Conservation (phyloP, 2,797 vertebrate species). For the Gouania willdenowi region DNA sequence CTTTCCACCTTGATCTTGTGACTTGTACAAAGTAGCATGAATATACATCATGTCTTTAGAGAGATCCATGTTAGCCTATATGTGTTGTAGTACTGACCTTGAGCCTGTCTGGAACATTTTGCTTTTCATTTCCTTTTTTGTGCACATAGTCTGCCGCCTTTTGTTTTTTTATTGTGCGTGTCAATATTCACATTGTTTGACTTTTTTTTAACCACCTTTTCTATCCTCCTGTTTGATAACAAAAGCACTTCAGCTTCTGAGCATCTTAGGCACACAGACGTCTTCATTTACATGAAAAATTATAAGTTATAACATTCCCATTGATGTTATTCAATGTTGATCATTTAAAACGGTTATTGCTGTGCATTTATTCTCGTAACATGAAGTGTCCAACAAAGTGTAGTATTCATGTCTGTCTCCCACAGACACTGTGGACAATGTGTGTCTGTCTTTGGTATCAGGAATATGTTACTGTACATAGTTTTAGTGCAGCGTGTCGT, state of each 20-base stretch:
- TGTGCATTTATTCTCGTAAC: not conserved
- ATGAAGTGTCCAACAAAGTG: no score
- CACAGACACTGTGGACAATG: slow-evolving; percentile 6
- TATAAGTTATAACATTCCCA: no score
- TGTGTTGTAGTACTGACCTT: slow-evolving; percentile 5
- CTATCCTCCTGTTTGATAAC: not conserved
- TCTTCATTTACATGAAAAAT: no score
- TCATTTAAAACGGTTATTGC: no score
- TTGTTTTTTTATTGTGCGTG: not conserved
- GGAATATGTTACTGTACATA: slow-evolving; percentile 2
- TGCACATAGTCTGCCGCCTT: not conserved
- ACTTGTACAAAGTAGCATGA: slow-evolving; percentile 11
- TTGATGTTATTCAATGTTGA: no score
- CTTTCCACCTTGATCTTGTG: not conserved
- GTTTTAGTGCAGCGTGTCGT: slow-evolving; percentile 24
- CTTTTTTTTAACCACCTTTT: not conserved
- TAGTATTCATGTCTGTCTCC: not conserved
- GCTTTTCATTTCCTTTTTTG: slow-evolving; percentile 42
- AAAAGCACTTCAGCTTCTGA: no score
- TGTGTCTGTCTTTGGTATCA: slow-evolving; percentile 28
- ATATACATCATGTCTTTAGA: slow-evolving; percentile 23
- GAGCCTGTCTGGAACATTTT: not conserved
- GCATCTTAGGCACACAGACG: no score
- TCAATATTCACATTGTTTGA: no score
- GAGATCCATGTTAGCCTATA: slow-evolving; percentile 12